Percentiles rank a stretch among this genome's conserved stretches.
Conservation (phyloP, 2,113 vertebrate species). For the Chunga burmeisteri region DNA sequence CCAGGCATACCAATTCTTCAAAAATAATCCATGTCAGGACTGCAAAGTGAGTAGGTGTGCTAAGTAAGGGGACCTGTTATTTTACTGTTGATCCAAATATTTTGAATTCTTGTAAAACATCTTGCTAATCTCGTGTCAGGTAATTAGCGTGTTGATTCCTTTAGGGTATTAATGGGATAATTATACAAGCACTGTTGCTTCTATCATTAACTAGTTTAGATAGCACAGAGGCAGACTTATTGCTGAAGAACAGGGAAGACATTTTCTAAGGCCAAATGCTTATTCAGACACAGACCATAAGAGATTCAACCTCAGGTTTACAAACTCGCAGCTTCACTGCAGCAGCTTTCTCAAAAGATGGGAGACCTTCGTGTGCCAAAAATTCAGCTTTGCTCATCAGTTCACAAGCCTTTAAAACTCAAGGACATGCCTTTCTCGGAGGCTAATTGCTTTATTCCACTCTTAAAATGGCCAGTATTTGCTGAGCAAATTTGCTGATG, state of each 20-base stretch:
- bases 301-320: neutral
- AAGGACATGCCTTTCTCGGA: neutral
- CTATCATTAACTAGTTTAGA: neutral
- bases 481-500: neutral
- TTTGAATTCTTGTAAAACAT: neutral
- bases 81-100: neutral
- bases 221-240: neutral
- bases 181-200: neutral
- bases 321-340: neutral
- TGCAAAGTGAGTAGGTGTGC: neutral
- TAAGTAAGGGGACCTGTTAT: neutral
- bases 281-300: neutral
- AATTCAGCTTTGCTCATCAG: neutral
- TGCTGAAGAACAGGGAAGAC: neutral
- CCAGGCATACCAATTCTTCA: neutral
- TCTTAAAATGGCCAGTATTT: neutral
- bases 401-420: neutral
- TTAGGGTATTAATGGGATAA: constrained; percentile 9
- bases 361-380: neutral
- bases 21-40: neutral
- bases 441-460: neutral
- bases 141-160: constrained; percentile 26
- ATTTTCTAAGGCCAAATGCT: neutral
- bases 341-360: neutral
- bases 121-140: neutral